These are phyloP conservation scores for Neomorphus geoffroyi DNA, from an alignment of 2,797 vertebrate genomes.

Conservation along the genomic window DNA sequence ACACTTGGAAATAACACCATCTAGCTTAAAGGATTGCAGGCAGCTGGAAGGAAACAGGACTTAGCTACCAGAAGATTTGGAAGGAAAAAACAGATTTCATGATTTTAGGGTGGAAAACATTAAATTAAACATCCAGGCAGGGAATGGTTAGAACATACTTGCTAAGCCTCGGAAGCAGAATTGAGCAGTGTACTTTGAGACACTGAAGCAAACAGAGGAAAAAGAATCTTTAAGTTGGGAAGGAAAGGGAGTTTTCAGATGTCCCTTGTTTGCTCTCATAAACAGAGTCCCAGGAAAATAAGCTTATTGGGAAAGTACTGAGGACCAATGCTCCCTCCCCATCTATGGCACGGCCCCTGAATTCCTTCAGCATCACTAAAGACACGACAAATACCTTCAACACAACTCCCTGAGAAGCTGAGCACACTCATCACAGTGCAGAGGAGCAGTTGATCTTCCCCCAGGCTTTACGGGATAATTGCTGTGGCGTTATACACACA, in stretches of 20 bases:
- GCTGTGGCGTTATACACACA: neutral
- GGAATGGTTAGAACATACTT: neutral
- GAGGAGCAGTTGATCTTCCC: neutral
- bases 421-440: neutral
- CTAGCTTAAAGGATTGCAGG: neutral
- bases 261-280: neutral
- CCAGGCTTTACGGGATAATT: neutral
- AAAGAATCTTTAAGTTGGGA: neutral
- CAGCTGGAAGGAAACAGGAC: neutral
- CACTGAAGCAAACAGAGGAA: fast-evolving
- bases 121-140: neutral
- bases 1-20: neutral
- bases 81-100: neutral
- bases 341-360: neutral
- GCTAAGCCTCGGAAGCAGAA: neutral
- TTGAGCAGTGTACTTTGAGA: neutral
- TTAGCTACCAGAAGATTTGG: neutral
- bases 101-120: neutral
- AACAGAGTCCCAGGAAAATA: neutral
- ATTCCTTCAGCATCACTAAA: neutral
- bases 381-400: neutral
- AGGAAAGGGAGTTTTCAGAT: neutral
- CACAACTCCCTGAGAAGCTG: neutral
- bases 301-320: neutral
- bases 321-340: neutral